Base-by-base conservation (phyloP, 2,113 vertebrate species). In the Alexandromys fortis region DNA sequence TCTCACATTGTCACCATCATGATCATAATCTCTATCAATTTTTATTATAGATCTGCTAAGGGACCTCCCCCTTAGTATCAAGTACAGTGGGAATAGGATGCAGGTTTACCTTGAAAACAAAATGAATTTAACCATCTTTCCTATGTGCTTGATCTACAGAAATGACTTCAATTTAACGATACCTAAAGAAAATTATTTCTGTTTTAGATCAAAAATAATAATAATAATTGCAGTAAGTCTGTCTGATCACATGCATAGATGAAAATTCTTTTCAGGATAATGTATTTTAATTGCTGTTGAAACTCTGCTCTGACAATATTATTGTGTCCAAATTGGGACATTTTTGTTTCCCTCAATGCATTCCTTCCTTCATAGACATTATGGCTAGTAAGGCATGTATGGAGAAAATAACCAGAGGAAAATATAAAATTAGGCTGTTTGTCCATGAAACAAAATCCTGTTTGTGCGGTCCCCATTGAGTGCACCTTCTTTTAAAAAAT, bases 251-350 rank as follows among this genome's bases (percentile, higher is more conserved):
- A 30, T 5, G 12, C 12, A 16, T 35, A 68, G 5, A 68, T 68
- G 13, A 68, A 97, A 45, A 79, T 73, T 12, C 91, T 92, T 92
- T 94, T 86, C 87, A 92, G 49, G 85, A 58, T 81, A 92, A 95
- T 92, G n/a, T 88, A 89, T 77, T 96, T 94, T 95, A 91, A 95
- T 94, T 95, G 88, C 52, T 92, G 0, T 42, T 85, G 8, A 78
- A 93, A 85, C 28, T 88, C 16, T 76, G 19, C 93, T 55, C 93
- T 96, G 42, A 95, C 55, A 61, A 11, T 52, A 55, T 93, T 89
- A 81, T 28, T 92, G 11, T 92, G 26, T 58, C 28, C 78, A 72
- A 88, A 95, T 47, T 52, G 42, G 95, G 16, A 7, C 83, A 16
- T 81, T 78, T 78, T 93, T 96, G 89, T 91, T 88, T 77, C 13